These are phyloP conservation scores for Synanceia verrucosa DNA, from an alignment of 2,797 vertebrate genomes.

Conservation along the genomic window DNA sequence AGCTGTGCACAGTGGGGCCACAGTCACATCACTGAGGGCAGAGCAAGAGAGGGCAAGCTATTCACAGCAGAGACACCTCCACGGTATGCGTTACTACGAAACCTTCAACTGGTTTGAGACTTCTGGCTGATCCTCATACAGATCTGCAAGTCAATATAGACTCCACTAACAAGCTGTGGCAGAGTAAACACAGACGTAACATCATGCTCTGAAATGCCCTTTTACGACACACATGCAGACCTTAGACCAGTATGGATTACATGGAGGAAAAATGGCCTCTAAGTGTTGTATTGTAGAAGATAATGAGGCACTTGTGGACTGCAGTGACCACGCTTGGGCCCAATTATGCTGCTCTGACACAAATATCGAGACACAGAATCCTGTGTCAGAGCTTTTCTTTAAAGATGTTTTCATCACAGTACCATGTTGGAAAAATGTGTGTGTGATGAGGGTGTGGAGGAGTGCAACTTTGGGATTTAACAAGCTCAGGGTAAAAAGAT, in stretches of 20 bases:
- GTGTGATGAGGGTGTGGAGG: conserved; percentile 6
- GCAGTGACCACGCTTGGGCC: conserved; percentile 39
- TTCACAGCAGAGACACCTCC: conserved; percentile 16
- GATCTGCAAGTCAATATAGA: conserved; percentile 46
- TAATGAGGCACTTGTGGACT: conserved; percentile 66
- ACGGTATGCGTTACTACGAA: conserved; percentile 15
- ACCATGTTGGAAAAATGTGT: conserved; percentile 18
- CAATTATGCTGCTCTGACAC: conserved; percentile 60
- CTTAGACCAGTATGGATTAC: conserved; percentile 34
- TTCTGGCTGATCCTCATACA: not conserved
- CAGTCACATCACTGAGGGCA: conserved; percentile 25
- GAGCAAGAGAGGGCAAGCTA: not conserved
- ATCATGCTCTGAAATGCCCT: conserved; percentile 22
- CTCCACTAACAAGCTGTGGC: conserved; percentile 48
- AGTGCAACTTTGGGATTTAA: conserved; percentile 29
- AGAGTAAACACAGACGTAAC: conserved; percentile 34
- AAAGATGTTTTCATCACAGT: conserved; percentile 12
- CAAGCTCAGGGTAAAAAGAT: conserved; percentile 25
- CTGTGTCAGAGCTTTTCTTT: conserved; percentile 17
- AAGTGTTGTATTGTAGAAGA: conserved; percentile 58
- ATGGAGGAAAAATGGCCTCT: conserved; percentile 19
- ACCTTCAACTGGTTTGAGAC: conserved; percentile 22
- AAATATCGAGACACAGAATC: conserved; percentile 27
- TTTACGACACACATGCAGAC: conserved; percentile 23
- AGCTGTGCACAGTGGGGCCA: conserved; percentile 54